Percentiles rank a stretch among this genome's conserved stretches.
Conservation (phyloP, 92 coral and sea anemone species). For the Umimayanthus chanpuru region DNA sequence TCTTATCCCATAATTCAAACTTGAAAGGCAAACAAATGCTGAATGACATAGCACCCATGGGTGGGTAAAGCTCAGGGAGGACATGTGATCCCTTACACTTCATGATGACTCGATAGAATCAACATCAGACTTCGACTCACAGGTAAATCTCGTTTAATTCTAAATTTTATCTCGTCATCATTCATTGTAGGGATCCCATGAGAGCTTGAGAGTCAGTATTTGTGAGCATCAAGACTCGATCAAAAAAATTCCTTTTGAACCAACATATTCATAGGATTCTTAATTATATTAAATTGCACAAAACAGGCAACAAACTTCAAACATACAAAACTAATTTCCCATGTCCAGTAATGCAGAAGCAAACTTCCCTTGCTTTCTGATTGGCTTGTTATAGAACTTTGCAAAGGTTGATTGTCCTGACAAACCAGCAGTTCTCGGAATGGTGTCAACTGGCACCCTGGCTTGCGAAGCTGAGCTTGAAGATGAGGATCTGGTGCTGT, state of each 20-base stretch:
- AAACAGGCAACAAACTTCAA: not conserved
- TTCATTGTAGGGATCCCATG: constrained; percentile 63
- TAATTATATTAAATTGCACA: no score
- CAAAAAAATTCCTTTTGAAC: no score
- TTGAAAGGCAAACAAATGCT: constrained; percentile 65
- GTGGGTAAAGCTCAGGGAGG: constrained; percentile 40
- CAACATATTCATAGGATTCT: not conserved
- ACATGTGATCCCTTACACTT: constrained; percentile 18
- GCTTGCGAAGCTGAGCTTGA: constrained; percentile 46
- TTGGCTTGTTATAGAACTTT: constrained; percentile 56
- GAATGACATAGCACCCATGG: not conserved
- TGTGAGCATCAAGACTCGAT: constrained; percentile 33
- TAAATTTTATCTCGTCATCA: constrained; percentile 67
- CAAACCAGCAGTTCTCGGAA: constrained; percentile 55
- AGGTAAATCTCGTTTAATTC: constrained; percentile 43
- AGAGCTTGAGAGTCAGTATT: constrained; percentile 62
- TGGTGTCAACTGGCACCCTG: constrained; percentile 49
- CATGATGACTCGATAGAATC: constrained; percentile 23
- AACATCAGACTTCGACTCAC: constrained; percentile 15
- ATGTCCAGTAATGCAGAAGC: constrained; percentile 45
- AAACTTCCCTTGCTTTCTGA: constrained; percentile 45
- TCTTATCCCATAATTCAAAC: constrained; percentile 56
- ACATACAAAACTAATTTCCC: constrained; percentile 20
- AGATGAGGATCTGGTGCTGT: constrained; percentile 45
- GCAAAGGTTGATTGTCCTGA: constrained; percentile 58